Conservation (phyloP, 1,140 invertebrate species). For the Dufourea novaeangliae region DNA sequence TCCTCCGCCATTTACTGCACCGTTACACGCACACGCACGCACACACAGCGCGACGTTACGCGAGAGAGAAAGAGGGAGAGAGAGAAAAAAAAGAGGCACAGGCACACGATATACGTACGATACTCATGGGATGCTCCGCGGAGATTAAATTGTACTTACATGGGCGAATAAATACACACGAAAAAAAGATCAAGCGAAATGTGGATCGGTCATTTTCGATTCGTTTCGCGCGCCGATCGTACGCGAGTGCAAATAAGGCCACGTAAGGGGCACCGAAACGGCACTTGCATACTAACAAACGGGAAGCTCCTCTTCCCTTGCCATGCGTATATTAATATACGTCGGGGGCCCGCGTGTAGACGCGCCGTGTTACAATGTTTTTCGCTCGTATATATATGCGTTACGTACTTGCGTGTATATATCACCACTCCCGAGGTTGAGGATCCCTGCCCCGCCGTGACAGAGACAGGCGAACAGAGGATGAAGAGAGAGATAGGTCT, state of each 20-base stretch:
- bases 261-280: slow-evolving; percentile 49
- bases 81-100: neutral
- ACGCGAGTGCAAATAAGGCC: slow-evolving; percentile 51
- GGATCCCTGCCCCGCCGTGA: slow-evolving; percentile 53
- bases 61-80: slow-evolving; percentile 13
- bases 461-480: slow-evolving; percentile 14
- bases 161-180: neutral
- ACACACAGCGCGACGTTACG: slow-evolving; percentile 15
- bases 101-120: slow-evolving; percentile 4
- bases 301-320: slow-evolving; percentile 45
- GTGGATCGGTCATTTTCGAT: slow-evolving; percentile 51
- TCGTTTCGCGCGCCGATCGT: slow-evolving; percentile 48
- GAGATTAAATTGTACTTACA: slow-evolving; percentile 15
- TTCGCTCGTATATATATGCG: slow-evolving; percentile 15
- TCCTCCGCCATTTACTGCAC: slow-evolving; percentile 53
- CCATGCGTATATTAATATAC: slow-evolving; percentile 49
- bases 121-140: neutral
- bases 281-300: slow-evolving; percentile 49
- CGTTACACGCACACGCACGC: slow-evolving; percentile 41
- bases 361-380: neutral
- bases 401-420: slow-evolving; percentile 53
- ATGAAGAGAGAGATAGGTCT: slow-evolving; percentile 19
- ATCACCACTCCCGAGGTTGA: slow-evolving; percentile 61
- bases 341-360: slow-evolving; percentile 26
- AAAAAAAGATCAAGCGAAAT: slow-evolving; percentile 26